Evolutionary conservation across 2,797 vertebrate species (phyloP).

Genomic region (Trichosurus vulpecula): DNA sequence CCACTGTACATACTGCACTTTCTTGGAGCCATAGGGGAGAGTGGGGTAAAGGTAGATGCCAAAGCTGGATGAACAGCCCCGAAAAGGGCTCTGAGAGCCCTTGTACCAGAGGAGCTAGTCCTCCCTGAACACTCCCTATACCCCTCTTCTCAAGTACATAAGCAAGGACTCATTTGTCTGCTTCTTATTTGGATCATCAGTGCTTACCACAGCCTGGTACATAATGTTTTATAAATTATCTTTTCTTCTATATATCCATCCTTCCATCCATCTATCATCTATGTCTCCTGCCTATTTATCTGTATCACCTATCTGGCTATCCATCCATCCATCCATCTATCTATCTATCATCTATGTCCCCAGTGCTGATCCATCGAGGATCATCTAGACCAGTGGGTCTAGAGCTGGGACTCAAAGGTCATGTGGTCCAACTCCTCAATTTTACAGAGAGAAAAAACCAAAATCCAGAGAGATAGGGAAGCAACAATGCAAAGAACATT

Average conservation of each 20-base stretch:
- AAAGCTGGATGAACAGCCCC: neutral
- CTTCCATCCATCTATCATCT: neutral
- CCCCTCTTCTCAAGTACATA: neutral
- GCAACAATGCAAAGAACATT: neutral
- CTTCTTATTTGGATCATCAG: neutral
- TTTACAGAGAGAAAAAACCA: neutral
- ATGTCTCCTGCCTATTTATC: neutral
- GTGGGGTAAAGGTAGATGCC: neutral
- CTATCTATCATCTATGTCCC: neutral
- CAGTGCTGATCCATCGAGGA: neutral
- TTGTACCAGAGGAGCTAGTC: neutral
- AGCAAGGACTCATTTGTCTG: neutral
- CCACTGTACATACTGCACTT: neutral
- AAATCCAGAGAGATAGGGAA: neutral
- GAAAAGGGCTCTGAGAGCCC: neutral
- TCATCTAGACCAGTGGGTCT: neutral
- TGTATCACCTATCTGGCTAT: too few relatives aligned
- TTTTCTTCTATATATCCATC: neutral
- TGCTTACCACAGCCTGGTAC: neutral
- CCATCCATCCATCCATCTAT: neutral
- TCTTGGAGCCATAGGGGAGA: neutral
- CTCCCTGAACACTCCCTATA: neutral
- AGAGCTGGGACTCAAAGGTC: neutral
- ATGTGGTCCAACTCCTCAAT: neutral
- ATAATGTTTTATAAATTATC: neutral